Conservation (phyloP, 2,113 vertebrate species). For the Sterrhoptilus dennistouni region DNA sequence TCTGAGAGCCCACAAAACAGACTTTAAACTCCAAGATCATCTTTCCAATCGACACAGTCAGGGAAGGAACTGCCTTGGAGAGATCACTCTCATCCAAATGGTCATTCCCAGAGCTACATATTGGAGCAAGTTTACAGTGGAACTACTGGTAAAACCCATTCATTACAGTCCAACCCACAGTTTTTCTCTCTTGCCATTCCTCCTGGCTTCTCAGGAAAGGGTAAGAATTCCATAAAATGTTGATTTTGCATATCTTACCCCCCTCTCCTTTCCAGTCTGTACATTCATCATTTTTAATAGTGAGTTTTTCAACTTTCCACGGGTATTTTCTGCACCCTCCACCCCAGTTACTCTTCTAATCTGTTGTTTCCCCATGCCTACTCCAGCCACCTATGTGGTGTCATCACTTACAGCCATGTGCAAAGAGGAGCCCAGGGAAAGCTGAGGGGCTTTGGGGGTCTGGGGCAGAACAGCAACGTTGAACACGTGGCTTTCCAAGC, state of each 20-base stretch:
- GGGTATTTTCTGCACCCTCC: not conserved
- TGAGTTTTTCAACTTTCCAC: not conserved
- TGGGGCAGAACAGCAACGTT: slow-evolving; percentile 88
- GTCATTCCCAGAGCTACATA: not conserved
- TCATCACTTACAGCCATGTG: slow-evolving; percentile 86
- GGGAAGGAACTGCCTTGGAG: not conserved
- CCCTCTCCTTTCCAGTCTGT: not conserved
- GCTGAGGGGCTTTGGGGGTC: slow-evolving; percentile 75
- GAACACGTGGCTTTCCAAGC: slow-evolving; percentile 82
- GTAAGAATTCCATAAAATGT: not conserved
- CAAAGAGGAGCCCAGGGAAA: slow-evolving; percentile 81
- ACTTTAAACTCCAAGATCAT: not conserved
- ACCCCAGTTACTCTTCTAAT: not conserved
- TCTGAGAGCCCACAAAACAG: not conserved
- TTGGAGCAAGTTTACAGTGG: slow-evolving; percentile 11
- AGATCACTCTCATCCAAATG: not conserved
- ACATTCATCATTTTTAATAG: not conserved
- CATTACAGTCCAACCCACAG: not conserved
- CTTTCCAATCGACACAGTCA: not conserved
- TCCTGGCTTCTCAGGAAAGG: not conserved
- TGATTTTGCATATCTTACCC: not conserved
- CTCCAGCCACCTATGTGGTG: not conserved
- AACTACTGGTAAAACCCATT: slow-evolving; percentile 12
- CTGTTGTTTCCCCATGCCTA: not conserved
- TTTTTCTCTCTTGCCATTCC: not conserved